Evolutionary conservation across 2,888 invertebrate species (phyloP), one percentile per base, ranked within the genome.

Genomic region (Eupithecia inturbata): DNA sequence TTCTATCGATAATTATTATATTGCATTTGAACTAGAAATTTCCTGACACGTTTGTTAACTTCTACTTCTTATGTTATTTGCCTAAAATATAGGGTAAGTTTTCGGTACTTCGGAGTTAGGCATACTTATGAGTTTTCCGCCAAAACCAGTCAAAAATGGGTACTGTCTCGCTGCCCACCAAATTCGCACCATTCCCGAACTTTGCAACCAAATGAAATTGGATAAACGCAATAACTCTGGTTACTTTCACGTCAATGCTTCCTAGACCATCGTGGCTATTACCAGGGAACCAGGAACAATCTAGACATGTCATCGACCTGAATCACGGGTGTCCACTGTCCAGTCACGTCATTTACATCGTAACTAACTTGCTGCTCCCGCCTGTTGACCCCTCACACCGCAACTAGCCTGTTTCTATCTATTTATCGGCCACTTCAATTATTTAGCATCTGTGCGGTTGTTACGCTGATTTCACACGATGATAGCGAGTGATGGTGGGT

Each of bases 341-440:
- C 57, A 53, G 71, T 57, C 69, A 45, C 60, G 70, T 74, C 88
- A 85, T 88, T 89, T 89, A 91, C 88, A 88, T 89, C 82, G 87
- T 91, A 90, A 91, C 86, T 89, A 87, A 87, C 81, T 85, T 84
- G 84, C 33, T 39, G 66, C 64, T 66, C 66, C 88, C 57, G 57
- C 57, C 89, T 89, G 87, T 92, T 92, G 91, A 92, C 91, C 91
- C 83, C 77, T 87, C 87, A 89, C 89, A 84, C 74, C 86, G 81
- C 88, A 91, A 91, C 87, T 89, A 89, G 89, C 85, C 82, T 79
- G 85, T 79, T 84, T 85, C 88, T 91, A 89, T 89, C 85, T 87
- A 85, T 92, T 90, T 91, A 92, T 86, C 86, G 83, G 83, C 39
- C 63, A 64, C 63, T 64, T 64, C 63, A 64, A 64, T 64, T 64